phyloP scores from a whole-genome alignment of 2,797 vertebrate genomes.

The Sebastes cheni region DNA sequence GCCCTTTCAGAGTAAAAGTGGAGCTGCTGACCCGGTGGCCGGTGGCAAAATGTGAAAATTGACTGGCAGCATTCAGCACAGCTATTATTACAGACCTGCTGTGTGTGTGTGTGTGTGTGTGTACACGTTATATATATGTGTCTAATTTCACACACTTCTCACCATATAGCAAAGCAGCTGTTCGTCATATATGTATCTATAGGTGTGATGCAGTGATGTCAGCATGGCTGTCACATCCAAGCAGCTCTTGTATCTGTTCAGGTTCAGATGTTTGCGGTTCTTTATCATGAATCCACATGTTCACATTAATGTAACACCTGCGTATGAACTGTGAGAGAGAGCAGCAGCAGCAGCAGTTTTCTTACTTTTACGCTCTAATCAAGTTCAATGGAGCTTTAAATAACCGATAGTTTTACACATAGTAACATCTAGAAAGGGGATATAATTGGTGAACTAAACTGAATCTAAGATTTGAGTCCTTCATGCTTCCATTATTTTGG shows the following conservation, averaged over 20 bases:
- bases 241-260: background rate
- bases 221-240: constrained; percentile 34
- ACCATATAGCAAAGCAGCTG: constrained; percentile 63
- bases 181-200: constrained; percentile 50
- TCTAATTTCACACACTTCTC: constrained; percentile 52
- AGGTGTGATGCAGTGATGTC: constrained; percentile 57
- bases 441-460: background rate
- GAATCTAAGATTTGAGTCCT: background rate
- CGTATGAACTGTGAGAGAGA: background rate
- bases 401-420: background rate
- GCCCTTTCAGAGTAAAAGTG: constrained; percentile 61
- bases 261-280: constrained; percentile 22
- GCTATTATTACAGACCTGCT: constrained; percentile 42
- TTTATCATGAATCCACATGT: constrained; percentile 42
- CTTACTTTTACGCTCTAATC: background rate
- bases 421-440: background rate
- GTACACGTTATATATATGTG: constrained; percentile 11
- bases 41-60: constrained; percentile 74
- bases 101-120: constrained; percentile 3
- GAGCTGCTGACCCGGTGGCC: constrained; percentile 65
- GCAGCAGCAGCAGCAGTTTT: background rate
- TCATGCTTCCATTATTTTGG: background rate
- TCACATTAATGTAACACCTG: constrained; percentile 38
- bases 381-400: background rate
- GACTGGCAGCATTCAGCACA: constrained; percentile 57